Percentiles rank a stretch among this genome's conserved stretches.
Evolutionary conservation across 2,113 vertebrate genomes (phyloP).

Genomic region (Anolis carolinensis): DNA sequence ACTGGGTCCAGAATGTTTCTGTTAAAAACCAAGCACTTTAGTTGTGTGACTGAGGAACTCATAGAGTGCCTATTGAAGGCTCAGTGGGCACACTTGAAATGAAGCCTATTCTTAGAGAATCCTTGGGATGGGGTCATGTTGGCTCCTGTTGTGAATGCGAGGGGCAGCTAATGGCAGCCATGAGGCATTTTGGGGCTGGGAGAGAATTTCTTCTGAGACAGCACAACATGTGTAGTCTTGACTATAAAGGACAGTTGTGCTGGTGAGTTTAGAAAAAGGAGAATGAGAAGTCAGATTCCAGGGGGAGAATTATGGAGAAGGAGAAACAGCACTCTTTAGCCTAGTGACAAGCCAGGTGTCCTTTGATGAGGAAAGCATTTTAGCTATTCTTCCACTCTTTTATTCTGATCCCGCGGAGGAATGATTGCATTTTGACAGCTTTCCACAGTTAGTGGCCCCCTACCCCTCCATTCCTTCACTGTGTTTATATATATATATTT

Average conservation of each 20-base stretch:
- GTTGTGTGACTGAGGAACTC: not conserved
- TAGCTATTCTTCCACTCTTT: not conserved
- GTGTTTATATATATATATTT: constrained; percentile 10
- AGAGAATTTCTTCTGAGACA: not conserved
- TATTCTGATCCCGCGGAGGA: not conserved
- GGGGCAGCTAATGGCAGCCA: not conserved
- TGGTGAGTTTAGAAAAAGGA: not conserved
- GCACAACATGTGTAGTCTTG: not conserved
- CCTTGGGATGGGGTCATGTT: not conserved
- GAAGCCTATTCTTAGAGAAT: not conserved
- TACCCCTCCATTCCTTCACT: not conserved
- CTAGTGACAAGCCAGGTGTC: not conserved
- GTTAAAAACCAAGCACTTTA: not conserved
- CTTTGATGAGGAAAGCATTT: not conserved
- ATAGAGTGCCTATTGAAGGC: not conserved
- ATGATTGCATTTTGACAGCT: not conserved
- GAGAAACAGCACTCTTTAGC: not conserved
- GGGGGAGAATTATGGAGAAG: not conserved
- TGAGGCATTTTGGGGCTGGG: not conserved
- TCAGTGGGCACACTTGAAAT: not conserved
- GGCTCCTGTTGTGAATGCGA: not conserved
- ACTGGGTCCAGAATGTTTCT: not conserved
- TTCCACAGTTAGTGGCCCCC: not conserved
- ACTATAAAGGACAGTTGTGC: not conserved
- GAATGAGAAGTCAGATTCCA: not conserved